phyloP scores from a whole-genome alignment of 2,113 vertebrate species.

The Dasyprocta punctata region DNA sequence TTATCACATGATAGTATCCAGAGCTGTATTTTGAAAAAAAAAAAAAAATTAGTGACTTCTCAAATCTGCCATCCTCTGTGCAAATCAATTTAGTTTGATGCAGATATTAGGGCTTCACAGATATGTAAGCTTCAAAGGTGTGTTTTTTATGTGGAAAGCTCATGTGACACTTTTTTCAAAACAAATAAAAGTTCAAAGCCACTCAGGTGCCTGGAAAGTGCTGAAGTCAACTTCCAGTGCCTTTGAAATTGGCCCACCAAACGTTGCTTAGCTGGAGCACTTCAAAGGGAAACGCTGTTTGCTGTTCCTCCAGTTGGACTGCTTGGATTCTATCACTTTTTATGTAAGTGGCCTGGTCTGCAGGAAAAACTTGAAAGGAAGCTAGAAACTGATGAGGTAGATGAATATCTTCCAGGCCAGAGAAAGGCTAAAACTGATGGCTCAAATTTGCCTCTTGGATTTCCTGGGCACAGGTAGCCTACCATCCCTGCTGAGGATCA shows the following conservation, averaged over 20 bases:
- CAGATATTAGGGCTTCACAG: background rate
- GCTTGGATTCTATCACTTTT: slow-evolving; percentile 21
- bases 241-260: slow-evolving; percentile 46
- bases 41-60: background rate
- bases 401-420: background rate
- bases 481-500: background rate
- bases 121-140: slow-evolving; percentile 38
- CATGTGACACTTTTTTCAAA: slow-evolving; percentile 59
- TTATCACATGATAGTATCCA: background rate
- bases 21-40: background rate
- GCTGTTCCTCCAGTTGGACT: background rate
- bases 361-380: slow-evolving; percentile 62
- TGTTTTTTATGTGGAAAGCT: slow-evolving; percentile 18
- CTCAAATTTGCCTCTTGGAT: background rate
- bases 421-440: background rate
- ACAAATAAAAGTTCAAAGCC: slow-evolving; percentile 74
- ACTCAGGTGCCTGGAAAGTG: slow-evolving; percentile 32
- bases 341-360: slow-evolving; percentile 34
- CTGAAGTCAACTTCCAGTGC: background rate
- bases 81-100: background rate
- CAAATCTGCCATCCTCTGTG: background rate
- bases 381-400: slow-evolving; percentile 44
- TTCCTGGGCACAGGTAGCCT: too few species aligned
- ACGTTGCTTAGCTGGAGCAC: background rate
- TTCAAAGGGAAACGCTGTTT: slow-evolving; percentile 54